A percentile compares a stretch with the other conserved stretches of the same genome.
phyloP scores from a whole-genome alignment of 2,113 vertebrate genomes.

The Oostethus manadensis region DNA sequence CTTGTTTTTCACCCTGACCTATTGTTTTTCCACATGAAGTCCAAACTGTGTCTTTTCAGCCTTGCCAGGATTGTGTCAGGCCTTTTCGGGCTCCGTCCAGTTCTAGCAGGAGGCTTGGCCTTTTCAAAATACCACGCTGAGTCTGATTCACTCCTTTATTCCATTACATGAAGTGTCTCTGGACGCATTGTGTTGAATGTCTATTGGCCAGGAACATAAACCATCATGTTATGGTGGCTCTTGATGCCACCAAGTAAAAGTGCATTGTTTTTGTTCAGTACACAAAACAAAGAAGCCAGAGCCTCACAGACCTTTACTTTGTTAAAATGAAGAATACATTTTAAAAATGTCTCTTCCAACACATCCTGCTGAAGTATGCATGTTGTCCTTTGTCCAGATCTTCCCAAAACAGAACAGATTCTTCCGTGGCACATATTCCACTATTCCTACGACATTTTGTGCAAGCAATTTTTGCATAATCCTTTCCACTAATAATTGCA shows the following conservation, averaged over 20 bases:
- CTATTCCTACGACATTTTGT: too few species aligned
- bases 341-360: too few species aligned
- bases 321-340: too few species aligned
- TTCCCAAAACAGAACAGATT: too few species aligned
- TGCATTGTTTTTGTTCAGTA: slow-evolving; percentile 48
- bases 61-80: slow-evolving; percentile 76
- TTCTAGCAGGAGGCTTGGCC: slow-evolving; percentile 74
- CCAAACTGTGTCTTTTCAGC: slow-evolving; percentile 75
- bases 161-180: slow-evolving; percentile 53
- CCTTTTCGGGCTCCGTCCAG: slow-evolving; percentile 66
- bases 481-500: too few species aligned
- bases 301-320: slow-evolving; percentile 1
- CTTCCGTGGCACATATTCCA: too few species aligned
- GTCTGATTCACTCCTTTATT: slow-evolving; percentile 61
- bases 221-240: slow-evolving; percentile 60
- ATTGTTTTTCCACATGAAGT: slow-evolving; percentile 77
- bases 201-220: slow-evolving; percentile 58
- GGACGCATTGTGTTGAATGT: slow-evolving; percentile 53
- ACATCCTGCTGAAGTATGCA: too few species aligned
- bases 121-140: slow-evolving; percentile 60
- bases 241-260: slow-evolving; percentile 34
- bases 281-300: slow-evolving; percentile 27
- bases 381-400: too few species aligned
- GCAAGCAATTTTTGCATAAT: too few species aligned
- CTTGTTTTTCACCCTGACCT: slow-evolving; percentile 70